These are phyloP conservation scores for Goniozus legneri DNA, from an alignment of 1,140 invertebrate genomes.

Conservation along the genomic window DNA sequence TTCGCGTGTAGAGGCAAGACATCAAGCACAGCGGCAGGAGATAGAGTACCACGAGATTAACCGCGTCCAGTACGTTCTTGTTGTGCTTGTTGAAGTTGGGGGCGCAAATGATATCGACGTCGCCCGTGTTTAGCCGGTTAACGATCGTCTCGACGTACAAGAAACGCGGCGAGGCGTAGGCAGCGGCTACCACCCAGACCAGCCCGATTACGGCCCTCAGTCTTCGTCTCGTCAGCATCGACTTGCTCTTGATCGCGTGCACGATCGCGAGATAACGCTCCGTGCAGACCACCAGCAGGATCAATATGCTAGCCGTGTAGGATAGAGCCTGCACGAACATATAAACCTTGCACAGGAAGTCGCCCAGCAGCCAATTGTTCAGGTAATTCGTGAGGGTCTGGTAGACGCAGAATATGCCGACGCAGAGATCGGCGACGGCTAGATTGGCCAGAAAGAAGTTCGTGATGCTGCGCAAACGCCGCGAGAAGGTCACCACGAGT, in stretches of 20 bases:
- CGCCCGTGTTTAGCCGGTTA: constrained; percentile 57
- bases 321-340: constrained; percentile 77
- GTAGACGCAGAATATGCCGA: constrained; percentile 81
- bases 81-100: constrained; percentile 70
- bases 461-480: constrained; percentile 73
- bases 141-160: constrained; percentile 69
- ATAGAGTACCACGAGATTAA: constrained; percentile 74
- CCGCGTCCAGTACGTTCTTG: constrained; percentile 70
- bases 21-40: constrained; percentile 71
- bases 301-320: constrained; percentile 79
- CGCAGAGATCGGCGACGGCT: constrained; percentile 78
- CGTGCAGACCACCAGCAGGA: constrained; percentile 77
- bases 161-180: constrained; percentile 74
- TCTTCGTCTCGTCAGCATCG: constrained; percentile 67
- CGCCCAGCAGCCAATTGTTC: constrained; percentile 73
- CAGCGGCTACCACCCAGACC: constrained; percentile 73
- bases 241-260: constrained; percentile 76
- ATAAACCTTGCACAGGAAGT: constrained; percentile 80
- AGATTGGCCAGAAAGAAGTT: constrained; percentile 84
- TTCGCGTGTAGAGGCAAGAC: constrained; percentile 66
- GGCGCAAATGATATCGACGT: constrained; percentile 70
- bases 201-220: constrained; percentile 68
- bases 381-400: constrained; percentile 78
- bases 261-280: constrained; percentile 78
- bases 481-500: constrained; percentile 72